phyloP scores from a whole-genome alignment of 2,797 vertebrate species.

The Brotula barbata region DNA sequence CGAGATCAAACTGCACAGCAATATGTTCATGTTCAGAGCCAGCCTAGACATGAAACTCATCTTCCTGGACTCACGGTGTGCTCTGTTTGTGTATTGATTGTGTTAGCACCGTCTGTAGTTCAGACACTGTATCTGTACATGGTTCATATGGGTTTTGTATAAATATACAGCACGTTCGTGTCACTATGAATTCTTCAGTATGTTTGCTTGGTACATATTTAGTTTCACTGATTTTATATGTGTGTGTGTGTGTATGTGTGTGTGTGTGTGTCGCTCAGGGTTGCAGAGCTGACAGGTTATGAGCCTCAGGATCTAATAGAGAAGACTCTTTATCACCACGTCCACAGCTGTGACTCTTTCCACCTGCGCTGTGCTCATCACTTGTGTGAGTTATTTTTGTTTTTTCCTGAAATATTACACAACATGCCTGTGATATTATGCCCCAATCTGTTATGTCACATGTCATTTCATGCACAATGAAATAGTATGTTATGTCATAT shows the following conservation, averaged over 20 bases:
- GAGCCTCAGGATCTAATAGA: conserved; percentile 98
- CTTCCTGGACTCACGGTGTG: conserved; percentile 93
- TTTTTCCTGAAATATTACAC: too few species aligned
- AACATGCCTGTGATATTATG: background rate
- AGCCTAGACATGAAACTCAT: conserved; percentile 98
- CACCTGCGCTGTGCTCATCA: conserved; percentile 96
- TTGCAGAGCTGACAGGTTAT: conserved; percentile 94
- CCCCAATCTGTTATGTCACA: background rate
- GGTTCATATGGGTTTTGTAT: background rate
- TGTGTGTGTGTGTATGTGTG: conserved; percentile 34
- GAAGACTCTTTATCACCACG: conserved; percentile 98
- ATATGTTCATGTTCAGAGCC: conserved; percentile 99
- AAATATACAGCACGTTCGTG: background rate
- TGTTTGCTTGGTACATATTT: conserved; percentile 3
- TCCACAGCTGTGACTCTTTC: conserved; percentile 97
- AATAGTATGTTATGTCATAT: too few species aligned
- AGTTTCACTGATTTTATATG: conserved; percentile 6
- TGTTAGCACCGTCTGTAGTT: too few species aligned
- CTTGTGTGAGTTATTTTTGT: conserved; percentile 96
- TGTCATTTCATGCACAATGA: too few species aligned
- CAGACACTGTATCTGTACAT: background rate
- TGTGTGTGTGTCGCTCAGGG: conserved; percentile 74
- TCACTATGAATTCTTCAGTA: conserved; percentile 1
- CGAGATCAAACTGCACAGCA: conserved; percentile 95
- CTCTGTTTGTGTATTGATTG: background rate